Percentiles rank a stretch among this genome's conserved stretches.
These are phyloP conservation scores for Aurelia aurita complex sp. Pacific DNA, from an alignment of 30 jellyfish, hydroid and myxozoan genomes.

Conservation along the genomic window DNA sequence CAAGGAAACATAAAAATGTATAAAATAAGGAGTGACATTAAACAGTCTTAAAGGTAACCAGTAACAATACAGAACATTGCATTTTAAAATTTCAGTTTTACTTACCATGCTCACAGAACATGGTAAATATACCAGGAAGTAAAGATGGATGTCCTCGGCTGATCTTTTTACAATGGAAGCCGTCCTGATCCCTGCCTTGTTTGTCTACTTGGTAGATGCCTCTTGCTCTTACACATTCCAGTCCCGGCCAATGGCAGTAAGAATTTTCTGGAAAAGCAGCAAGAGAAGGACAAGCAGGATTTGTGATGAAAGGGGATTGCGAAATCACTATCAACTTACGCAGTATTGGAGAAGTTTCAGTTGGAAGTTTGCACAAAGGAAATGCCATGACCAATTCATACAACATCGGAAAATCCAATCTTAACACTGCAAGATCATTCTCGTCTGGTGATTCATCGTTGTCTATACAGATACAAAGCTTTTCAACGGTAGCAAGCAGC, in stretches of 20 bases:
- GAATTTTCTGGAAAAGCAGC: not conserved
- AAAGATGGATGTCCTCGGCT: slow-evolving; percentile 12
- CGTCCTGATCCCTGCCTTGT: slow-evolving; percentile 1
- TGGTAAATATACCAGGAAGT: slow-evolving; percentile 17
- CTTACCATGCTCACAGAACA: slow-evolving; percentile 19
- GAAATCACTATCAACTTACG: not conserved
- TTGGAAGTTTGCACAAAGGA: slow-evolving; percentile 10
- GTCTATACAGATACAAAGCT: not conserved
- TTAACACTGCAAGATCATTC: not conserved
- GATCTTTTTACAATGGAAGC: slow-evolving; percentile 9
- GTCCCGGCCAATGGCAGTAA: slow-evolving; percentile 9
- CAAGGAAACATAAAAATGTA: not conserved
- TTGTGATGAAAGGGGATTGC: not conserved
- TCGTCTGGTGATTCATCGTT: not conserved
- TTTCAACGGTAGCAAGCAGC: not conserved
- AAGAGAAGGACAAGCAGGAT: slow-evolving; percentile 12
- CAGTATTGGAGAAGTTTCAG: not conserved
- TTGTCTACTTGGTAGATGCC: slow-evolving; percentile 1
- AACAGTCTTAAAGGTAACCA: not conserved
- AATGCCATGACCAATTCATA: slow-evolving; percentile 14
- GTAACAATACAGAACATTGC: not conserved
- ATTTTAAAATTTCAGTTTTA: not conserved
- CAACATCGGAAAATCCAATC: slow-evolving; percentile 4
- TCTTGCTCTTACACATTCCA: slow-evolving; percentile 1
- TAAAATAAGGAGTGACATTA: not conserved